Base-by-base conservation (phyloP, 2,113 vertebrate genomes). In the Clarias batrachus region DNA sequence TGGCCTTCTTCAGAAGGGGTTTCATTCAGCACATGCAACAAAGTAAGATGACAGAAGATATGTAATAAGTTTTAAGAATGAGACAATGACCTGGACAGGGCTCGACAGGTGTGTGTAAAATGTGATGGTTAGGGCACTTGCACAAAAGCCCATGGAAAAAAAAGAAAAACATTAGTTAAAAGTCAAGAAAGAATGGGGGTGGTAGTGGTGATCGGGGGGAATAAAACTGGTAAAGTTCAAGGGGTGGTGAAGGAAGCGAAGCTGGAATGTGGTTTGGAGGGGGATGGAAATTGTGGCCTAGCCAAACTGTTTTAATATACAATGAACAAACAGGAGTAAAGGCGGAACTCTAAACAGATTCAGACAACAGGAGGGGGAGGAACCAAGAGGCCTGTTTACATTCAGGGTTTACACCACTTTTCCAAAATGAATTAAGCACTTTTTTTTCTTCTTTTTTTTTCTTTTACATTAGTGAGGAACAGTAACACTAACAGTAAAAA, bases 1-100 rank as follows among this genome's bases (percentile, higher is more conserved):
- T 30, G 9, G 62, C 63, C 74, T 87, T 89, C 77, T 68, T 81
- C 57, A 27, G 37, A 86, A 33, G 37, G 82, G 73, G 82, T 68
- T 68, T 82, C 74, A 63, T 70, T 12, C 13, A 73, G 68, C 79
- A 66, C 33, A 33, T 62, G 70, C 65, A 76, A 81, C 60, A 81
- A 87, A 68, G 77, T 27, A 25, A 63, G 54, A 59, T 87, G 30
- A 82, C 37, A 84, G 41, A 33, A 59, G 65, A 74, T 12, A 76
- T 56, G 14, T 57, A 84, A 76, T 60, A 41, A 76, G 81, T 41
- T 41, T 62, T 27, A 76, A 84, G 48, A 66, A 71, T 71, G 71
- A 68, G 74, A 81, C 74, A 79, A 79, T 83, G 21, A 73, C 70
- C 70, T 48, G 52, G 59, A 84, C 62, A 79, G 48, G 21, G 78